Conservation (phyloP, 64 coral and sea anemone genomes). For the Montipora capricornis region DNA sequence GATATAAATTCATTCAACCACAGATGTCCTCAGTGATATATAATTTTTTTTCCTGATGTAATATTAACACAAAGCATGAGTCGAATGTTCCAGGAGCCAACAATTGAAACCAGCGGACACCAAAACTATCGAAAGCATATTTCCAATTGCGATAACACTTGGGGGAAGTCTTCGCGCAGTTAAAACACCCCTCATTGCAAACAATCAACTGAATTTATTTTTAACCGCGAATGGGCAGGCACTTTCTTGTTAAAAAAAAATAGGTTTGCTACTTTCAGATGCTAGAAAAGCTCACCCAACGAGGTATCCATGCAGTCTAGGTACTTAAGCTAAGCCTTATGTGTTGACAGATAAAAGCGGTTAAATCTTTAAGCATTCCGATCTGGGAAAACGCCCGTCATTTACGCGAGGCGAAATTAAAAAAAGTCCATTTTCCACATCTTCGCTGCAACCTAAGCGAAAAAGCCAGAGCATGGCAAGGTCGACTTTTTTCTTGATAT, state of each 20-base stretch:
- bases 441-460: too few relatives aligned
- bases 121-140: neutral
- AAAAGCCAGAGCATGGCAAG: too few relatives aligned
- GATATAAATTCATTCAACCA: too few relatives aligned
- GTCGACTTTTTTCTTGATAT: too few relatives aligned
- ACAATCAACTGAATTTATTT: conserved; percentile 2
- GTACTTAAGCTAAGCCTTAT: neutral
- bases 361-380: neutral
- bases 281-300: conserved; percentile 2
- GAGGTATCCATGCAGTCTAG: neutral
- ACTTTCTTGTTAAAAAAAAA: neutral
- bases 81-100: neutral
- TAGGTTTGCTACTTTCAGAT: neutral
- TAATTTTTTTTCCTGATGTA: too few relatives aligned
- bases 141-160: neutral
- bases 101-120: neutral
- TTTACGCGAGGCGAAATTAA: too few relatives aligned
- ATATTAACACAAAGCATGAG: neutral
- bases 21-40: too few relatives aligned
- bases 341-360: conserved; percentile 1
- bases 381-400: neutral
- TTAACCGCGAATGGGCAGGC: neutral
- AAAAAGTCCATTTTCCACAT: too few relatives aligned
- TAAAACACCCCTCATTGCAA: neutral
- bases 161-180: neutral